A percentile compares a stretch with the other conserved stretches of the same genome.
Conservation (phyloP, 1,140 invertebrate genomes). For the Brachionus manjavacas region DNA sequence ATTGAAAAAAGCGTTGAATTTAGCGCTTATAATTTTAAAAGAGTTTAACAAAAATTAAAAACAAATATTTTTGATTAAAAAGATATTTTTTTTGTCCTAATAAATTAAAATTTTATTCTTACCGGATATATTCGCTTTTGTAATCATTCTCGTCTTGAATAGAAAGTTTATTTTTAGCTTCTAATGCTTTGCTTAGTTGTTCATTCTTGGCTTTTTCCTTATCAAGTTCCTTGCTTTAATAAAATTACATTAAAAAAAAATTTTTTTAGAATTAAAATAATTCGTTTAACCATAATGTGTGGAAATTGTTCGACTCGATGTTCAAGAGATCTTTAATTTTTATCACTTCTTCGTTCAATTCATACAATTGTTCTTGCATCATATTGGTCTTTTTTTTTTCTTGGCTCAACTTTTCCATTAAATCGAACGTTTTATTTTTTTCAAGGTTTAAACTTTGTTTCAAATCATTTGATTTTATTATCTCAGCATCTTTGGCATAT, state of each 20-base stretch:
- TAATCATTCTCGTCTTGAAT: constrained; percentile 15
- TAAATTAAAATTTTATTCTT: too few species aligned
- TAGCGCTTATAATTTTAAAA: too few species aligned
- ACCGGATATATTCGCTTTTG: background rate
- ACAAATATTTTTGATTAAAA: too few species aligned
- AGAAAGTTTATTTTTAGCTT: background rate
- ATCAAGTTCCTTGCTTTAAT: constrained; percentile 30
- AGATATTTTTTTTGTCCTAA: too few species aligned
- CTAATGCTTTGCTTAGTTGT: constrained; percentile 5
- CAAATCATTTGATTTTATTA: constrained; percentile 38
- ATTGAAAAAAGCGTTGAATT: too few species aligned
- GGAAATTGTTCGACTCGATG: background rate
- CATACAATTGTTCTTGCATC: constrained; percentile 31
- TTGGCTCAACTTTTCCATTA: constrained; percentile 32
- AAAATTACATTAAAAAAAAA: too few species aligned
- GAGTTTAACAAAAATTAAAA: too few species aligned
- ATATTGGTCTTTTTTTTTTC: constrained; percentile 30
- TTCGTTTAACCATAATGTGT: background rate
- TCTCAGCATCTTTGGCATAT: constrained; percentile 38
- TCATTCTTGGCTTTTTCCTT: constrained; percentile 27
- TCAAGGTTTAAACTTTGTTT: constrained; percentile 16
- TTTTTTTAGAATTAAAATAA: too few species aligned
- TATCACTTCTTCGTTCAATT: constrained; percentile 25
- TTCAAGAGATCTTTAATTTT: constrained; percentile 33
- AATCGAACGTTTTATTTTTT: constrained; percentile 5